phyloP scores from a whole-genome alignment of 37 sponge, comb jelly and placozoan species.

The Dysidea cf. avara region DNA sequence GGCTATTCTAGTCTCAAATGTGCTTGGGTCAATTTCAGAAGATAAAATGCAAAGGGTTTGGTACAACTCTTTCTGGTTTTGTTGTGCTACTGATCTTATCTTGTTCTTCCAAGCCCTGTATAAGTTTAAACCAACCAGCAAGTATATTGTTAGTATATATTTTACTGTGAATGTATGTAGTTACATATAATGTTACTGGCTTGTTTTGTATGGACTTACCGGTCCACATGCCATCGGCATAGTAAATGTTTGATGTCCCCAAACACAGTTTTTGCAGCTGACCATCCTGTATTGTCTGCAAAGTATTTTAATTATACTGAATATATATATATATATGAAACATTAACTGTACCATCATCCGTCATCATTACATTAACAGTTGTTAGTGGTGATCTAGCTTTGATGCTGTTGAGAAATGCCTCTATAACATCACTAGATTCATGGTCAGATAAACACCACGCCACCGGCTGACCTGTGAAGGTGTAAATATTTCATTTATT shows the following conservation, averaged over 20 bases:
- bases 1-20: conserved; percentile 10
- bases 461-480: conserved; percentile 24
- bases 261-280: conserved; percentile 19
- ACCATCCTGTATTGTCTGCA: conserved; percentile 20
- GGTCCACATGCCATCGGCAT: conserved; percentile 26
- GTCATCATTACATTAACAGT: conserved; percentile 24
- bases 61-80: conserved; percentile 15
- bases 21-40: background rate
- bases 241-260: conserved; percentile 17
- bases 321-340: background rate
- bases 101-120: conserved; percentile 29
- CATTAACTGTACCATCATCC: conserved; percentile 24
- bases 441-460: conserved; percentile 20
- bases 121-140: background rate
- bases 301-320: background rate
- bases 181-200: no score
- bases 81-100: conserved; percentile 9
- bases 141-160: no score
- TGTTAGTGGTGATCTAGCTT: conserved; percentile 6
- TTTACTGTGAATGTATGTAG: no score
- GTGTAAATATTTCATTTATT: no score
- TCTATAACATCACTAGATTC: conserved; percentile 16
- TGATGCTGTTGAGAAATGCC: background rate
- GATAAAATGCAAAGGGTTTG: conserved; percentile 8
- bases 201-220: background rate